Evolutionary conservation across 2,113 vertebrate species (phyloP), one percentile per base, ranked within the genome.

Genomic region (Chlamydotis undulata): DNA sequence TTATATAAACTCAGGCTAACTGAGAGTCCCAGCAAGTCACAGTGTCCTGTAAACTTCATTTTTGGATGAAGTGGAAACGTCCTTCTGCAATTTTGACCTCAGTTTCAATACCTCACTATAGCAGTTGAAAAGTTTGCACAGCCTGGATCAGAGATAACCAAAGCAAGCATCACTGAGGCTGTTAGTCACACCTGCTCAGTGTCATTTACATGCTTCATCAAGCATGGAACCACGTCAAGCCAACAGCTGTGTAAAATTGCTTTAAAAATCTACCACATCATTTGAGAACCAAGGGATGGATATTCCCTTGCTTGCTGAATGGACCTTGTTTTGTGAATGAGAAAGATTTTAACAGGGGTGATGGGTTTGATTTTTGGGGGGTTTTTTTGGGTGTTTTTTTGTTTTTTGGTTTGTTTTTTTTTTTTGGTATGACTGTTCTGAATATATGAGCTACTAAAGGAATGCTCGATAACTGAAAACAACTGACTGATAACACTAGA

Each of bases 151-250:
- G 43, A 79, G 70, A 10, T 33, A 83, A 55, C 53, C 33, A 74
- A 71, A 84, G 69, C n/a, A 85, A 83, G 75, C n/a, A 3, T 41
- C 55, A 25, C 89, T 65, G 69, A 79, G 61, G 53, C 91, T 95
- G 61, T 95, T 57, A 64, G 89, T 91, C 78, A 90, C 89, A 91
- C 93, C 90, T 93, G 68, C 68, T 81, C 8, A 2, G 63, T 77
- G 59, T 70, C 76, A 43, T 70, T 93, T 90, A 83, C 75, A 56
- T 26, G 90, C 94, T 96, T 88, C 78, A 59, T 93, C 79, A 67
- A 90, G 85, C 85, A 14, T 88, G 90, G 92, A 90, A 88, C 79
- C 67, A 29, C 25, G 67, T 77, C 68, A 65, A 79, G 52, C 75
- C 82, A 60, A 59, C 61, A 80, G 64, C 73, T 83, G 41, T 65